Evolutionary conservation across 2,113 vertebrate genomes (phyloP).

Genomic region (Sorex araneus): DNA sequence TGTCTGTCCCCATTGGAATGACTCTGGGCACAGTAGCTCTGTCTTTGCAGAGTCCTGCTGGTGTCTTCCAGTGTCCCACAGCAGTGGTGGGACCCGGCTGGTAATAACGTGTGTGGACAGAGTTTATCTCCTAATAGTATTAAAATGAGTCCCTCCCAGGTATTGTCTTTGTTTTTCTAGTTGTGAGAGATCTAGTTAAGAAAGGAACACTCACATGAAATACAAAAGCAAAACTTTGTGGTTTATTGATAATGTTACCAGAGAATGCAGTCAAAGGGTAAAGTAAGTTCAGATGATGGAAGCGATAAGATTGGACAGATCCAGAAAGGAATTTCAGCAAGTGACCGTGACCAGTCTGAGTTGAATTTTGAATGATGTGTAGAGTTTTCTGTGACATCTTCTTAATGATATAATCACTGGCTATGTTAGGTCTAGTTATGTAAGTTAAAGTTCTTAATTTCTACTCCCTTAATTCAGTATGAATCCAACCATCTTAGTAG

Average conservation of each 20-base stretch:
- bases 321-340: not conserved
- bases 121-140: not conserved
- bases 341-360: not conserved
- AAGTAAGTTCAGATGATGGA: not conserved
- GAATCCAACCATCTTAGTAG: constrained; percentile 27
- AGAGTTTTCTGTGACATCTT: not conserved
- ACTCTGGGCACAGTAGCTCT: no score
- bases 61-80: no score
- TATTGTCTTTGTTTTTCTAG: not conserved
- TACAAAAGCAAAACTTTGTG: constrained; percentile 3
- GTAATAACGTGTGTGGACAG: no score
- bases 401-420: not conserved
- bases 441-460: constrained; percentile 19
- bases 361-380: constrained; percentile 35
- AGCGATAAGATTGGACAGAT: not conserved
- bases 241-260: not conserved
- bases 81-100: no score
- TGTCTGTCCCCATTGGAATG: no score
- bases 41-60: no score
- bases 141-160: constrained; percentile 13
- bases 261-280: not conserved
- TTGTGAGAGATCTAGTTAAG: not conserved
- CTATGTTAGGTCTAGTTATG: not conserved
- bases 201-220: not conserved
- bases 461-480: not conserved